phyloP scores from a whole-genome alignment of 2,113 vertebrate genomes.

The Cephalopterus ornatus region DNA sequence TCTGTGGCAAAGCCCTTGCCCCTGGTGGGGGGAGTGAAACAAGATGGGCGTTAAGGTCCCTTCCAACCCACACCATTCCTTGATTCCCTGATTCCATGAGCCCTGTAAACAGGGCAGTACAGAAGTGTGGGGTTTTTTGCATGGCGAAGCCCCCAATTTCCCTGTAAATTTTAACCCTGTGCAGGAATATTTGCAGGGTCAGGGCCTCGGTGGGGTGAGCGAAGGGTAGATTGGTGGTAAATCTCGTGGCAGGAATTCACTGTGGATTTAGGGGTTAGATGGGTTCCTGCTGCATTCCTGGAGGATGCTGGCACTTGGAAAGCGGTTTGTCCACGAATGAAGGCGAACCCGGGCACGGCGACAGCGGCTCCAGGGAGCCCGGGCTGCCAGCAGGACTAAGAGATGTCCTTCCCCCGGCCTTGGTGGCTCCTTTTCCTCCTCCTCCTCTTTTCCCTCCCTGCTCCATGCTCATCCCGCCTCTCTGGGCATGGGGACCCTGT shows the following conservation, averaged over 20 bases:
- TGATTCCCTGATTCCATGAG: background rate
- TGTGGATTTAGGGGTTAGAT: background rate
- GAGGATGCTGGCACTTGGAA: background rate
- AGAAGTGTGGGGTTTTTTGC: background rate
- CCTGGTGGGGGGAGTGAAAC: background rate
- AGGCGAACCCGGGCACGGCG: background rate
- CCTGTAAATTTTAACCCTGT: background rate
- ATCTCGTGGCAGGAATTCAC: background rate
- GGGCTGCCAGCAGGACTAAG: background rate
- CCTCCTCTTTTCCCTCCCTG: background rate
- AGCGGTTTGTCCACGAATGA: background rate
- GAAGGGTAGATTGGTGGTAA: background rate
- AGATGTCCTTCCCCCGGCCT: background rate
- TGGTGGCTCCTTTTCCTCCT: background rate
- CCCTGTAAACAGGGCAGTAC: too few species aligned
- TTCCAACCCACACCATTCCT: rapidly evolving
- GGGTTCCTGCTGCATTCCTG: background rate
- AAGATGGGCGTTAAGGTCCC: background rate
- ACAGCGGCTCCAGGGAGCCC: background rate
- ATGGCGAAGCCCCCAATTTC: background rate
- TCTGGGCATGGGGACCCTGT: rapidly evolving
- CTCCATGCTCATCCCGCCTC: background rate
- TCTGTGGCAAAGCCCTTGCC: background rate
- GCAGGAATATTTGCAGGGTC: background rate
- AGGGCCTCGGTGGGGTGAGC: background rate